These are phyloP conservation scores for Telenomus remus DNA, from an alignment of 1,140 invertebrate genomes.

Conservation along the genomic window DNA sequence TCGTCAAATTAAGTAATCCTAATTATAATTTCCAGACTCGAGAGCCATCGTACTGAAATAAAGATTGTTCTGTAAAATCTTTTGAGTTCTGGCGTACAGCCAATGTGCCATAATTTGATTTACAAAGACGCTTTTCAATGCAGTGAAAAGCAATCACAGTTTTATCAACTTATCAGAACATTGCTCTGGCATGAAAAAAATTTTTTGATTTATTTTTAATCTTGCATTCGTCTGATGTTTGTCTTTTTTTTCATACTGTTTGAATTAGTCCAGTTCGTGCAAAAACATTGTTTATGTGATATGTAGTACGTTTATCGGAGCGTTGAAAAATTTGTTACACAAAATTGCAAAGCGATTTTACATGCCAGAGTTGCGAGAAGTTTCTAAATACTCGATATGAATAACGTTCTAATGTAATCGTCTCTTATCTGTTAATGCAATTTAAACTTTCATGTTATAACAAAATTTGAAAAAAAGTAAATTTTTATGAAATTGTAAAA, in stretches of 20 bases:
- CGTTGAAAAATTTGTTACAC: constrained; percentile 7
- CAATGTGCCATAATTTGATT: constrained; percentile 18
- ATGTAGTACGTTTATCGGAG: background rate
- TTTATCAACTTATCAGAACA: constrained; percentile 2
- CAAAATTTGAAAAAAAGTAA: background rate
- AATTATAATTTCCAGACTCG: background rate
- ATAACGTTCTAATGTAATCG: constrained; percentile 44
- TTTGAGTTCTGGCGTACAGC: constrained; percentile 4
- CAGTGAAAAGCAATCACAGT: constrained; percentile 5
- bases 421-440: constrained; percentile 39
- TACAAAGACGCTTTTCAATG: constrained; percentile 18
- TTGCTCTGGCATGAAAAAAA: too few species aligned
- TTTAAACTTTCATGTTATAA: constrained; percentile 3
- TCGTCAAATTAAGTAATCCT: background rate
- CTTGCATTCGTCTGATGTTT: too few species aligned
- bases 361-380: constrained; percentile 3
- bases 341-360: constrained; percentile 22
- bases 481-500: background rate
- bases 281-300: too few species aligned
- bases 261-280: too few species aligned
- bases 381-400: constrained; percentile 38
- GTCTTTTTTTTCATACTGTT: too few species aligned
- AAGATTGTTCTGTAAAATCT: constrained; percentile 31
- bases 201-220: too few species aligned
- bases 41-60: constrained; percentile 27